These are phyloP conservation scores for Iselma pallidipennis DNA, from an alignment of 2,888 invertebrate species.

Conservation along the genomic window DNA sequence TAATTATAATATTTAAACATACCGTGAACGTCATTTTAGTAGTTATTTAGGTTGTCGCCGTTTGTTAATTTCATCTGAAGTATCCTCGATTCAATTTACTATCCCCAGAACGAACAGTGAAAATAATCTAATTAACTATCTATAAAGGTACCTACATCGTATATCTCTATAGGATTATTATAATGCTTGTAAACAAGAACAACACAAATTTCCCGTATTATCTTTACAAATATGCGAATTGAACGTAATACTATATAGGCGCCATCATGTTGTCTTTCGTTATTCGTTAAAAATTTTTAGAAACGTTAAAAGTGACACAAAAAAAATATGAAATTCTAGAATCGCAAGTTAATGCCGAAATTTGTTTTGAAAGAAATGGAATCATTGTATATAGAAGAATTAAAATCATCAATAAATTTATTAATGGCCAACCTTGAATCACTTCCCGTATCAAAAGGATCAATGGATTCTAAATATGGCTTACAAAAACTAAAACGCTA, in stretches of 20 bases:
- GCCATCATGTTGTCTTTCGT: conserved; percentile 23
- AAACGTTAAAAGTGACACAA: conserved; percentile 8
- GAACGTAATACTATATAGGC: not conserved
- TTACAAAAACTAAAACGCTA: conserved; percentile 97
- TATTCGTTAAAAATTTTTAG: not conserved
- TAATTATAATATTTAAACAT: conserved; percentile 2
- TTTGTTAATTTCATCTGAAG: not conserved
- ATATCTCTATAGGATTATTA: not conserved
- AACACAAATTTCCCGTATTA: not conserved
- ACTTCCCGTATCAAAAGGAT: conserved; percentile 97
- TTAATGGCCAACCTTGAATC: conserved; percentile 99
- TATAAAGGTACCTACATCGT: not conserved
- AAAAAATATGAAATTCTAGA: conserved; percentile 59
- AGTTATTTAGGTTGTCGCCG: not conserved
- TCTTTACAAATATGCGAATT: not conserved
- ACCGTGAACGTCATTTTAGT: not conserved
- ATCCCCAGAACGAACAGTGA: not conserved
- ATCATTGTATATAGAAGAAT: conserved; percentile 97
- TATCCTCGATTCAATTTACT: no score
- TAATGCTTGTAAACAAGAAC: not conserved
- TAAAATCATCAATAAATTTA: conserved; percentile 96
- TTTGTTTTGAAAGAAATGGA: conserved; percentile 99
- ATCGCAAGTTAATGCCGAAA: conserved; percentile 97
- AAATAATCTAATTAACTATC: not conserved
- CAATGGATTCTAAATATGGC: conserved; percentile 96